A percentile compares a stretch with the other conserved stretches of the same genome.
These are phyloP conservation scores for Coptodon rendalli DNA, from an alignment of 2,113 vertebrate genomes.

Conservation along the genomic window DNA sequence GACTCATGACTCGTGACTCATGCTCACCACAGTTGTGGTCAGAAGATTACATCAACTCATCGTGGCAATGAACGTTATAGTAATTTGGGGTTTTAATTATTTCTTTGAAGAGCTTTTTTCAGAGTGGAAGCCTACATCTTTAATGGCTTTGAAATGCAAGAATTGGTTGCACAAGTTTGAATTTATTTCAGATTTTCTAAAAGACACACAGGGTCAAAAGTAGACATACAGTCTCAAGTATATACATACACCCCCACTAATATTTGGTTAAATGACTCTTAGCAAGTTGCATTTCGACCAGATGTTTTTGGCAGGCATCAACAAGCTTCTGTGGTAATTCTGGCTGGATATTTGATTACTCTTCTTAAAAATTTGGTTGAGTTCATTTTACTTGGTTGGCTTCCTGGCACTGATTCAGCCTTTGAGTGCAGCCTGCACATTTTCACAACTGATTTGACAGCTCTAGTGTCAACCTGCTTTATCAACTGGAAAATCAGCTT, in stretches of 20 bases:
- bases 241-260: not conserved
- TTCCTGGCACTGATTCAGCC: not conserved
- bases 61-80: not conserved
- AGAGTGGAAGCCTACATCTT: not conserved
- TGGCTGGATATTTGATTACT: not conserved
- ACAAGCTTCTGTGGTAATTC: not conserved
- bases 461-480: fast-evolving
- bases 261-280: not conserved
- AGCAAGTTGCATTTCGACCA: not conserved
- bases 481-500: not conserved
- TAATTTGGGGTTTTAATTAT: not conserved
- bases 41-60: not conserved
- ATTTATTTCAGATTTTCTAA: not conserved
- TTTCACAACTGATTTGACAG: not conserved
- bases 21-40: not conserved
- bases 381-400: not conserved
- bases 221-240: not conserved
- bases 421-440: not conserved
- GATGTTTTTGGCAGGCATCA: not conserved
- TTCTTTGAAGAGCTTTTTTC: not conserved
- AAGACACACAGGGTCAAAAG: not conserved
- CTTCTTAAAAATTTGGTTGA: not conserved
- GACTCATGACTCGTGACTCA: not conserved
- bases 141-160: not conserved
- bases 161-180: not conserved